phyloP scores from a whole-genome alignment of 2,113 vertebrate genomes.

The Dicerorhinus sumatrensis region DNA sequence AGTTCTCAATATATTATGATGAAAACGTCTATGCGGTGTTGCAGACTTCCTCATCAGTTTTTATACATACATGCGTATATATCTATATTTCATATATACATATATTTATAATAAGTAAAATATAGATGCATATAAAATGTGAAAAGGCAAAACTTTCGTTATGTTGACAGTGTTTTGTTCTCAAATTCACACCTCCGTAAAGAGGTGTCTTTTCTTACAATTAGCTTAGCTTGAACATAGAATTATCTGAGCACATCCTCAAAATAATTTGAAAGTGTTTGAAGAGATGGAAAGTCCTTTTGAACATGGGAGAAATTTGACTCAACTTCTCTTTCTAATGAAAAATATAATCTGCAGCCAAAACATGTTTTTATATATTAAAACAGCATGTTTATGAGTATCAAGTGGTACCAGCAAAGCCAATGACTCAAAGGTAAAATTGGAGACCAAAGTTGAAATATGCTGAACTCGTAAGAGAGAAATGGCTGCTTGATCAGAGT shows the following conservation, averaged over 20 bases:
- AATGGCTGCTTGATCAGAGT: slow-evolving; percentile 4
- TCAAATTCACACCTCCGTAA: not conserved
- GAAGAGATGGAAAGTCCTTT: fast-evolving
- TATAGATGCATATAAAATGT: not conserved
- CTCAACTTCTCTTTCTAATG: slow-evolving; percentile 29
- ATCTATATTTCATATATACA: not conserved
- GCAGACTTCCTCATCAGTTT: no score
- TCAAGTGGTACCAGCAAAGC: not conserved
- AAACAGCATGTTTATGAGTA: not conserved
- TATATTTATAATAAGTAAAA: not conserved
- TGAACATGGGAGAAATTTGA: not conserved
- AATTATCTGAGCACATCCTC: not conserved
- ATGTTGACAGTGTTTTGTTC: not conserved
- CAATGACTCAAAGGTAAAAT: not conserved
- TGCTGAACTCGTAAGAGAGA: slow-evolving; percentile 22
- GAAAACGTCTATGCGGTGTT: not conserved
- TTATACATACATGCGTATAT: not conserved
- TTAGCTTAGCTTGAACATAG: not conserved
- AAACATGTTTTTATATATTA: not conserved
- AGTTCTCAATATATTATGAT: not conserved
- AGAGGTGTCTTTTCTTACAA: not conserved
- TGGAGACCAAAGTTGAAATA: not conserved
- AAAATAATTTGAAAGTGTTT: not conserved
- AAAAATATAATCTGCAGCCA: not conserved
- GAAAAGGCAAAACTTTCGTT: not conserved